phyloP scores from a whole-genome alignment of 2,888 invertebrate species.

The Linnaemya tessellans region DNA sequence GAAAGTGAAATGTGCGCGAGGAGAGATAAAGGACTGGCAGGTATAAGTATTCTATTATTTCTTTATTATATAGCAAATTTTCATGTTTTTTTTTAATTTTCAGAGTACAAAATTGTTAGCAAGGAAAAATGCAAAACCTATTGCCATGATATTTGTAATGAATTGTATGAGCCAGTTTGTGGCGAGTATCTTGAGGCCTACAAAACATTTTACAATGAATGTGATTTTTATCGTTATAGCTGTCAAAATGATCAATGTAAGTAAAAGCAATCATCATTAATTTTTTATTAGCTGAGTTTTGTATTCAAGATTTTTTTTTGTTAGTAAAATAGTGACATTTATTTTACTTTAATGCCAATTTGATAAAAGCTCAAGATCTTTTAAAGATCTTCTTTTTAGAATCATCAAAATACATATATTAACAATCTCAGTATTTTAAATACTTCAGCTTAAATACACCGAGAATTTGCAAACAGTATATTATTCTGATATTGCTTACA shows the following conservation, averaged over 20 bases:
- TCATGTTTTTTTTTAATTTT: slow-evolving; percentile 4
- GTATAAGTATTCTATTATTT: slow-evolving; percentile 10
- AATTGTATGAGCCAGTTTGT: slow-evolving; percentile 41
- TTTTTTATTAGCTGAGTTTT: no score
- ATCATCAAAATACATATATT: no score
- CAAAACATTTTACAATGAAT: slow-evolving; percentile 51
- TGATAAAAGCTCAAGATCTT: no score
- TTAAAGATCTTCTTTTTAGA: no score
- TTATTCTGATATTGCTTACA: no score
- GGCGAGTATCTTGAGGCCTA: slow-evolving; percentile 34
- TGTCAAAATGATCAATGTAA: slow-evolving; percentile 56
- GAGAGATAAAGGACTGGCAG: slow-evolving; percentile 28
- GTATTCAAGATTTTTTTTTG: no score
- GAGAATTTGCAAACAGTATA: no score
- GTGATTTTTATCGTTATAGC: slow-evolving; percentile 45
- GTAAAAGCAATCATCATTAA: no score
- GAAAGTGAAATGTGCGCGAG: slow-evolving; percentile 51
- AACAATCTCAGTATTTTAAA: no score
- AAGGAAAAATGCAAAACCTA: slow-evolving; percentile 35
- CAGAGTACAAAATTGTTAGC: slow-evolving; percentile 39
- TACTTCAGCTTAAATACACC: no score
- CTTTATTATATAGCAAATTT: not conserved
- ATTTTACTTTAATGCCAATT: no score
- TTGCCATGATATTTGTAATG: slow-evolving; percentile 41
- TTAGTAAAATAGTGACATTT: no score